Conservation (phyloP, 2,797 vertebrate genomes). For the Esox lucius region DNA sequence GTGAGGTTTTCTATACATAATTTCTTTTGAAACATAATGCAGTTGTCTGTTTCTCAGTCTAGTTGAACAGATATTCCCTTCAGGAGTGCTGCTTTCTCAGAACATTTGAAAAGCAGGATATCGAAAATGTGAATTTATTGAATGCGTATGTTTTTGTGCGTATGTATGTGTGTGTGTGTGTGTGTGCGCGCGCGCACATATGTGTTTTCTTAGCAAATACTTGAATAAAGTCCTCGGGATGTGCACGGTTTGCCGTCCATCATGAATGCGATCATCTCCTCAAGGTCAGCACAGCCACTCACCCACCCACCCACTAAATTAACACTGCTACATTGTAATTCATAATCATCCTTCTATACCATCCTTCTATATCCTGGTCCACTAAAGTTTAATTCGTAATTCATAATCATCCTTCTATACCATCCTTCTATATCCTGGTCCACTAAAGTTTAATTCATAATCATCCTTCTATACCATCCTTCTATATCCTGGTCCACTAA, state of each 20-base stretch:
- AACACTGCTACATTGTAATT: constrained; percentile 12
- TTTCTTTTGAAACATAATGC: constrained; percentile 53
- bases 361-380: too few relatives aligned
- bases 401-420: too few relatives aligned
- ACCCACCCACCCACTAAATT: constrained; percentile 3
- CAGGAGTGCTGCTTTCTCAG: constrained; percentile 40
- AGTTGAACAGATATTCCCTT: constrained; percentile 48
- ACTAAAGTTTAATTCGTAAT: too few relatives aligned
- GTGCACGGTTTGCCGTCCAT: background rate
- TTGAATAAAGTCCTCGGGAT: constrained; percentile 9
- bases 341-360: too few relatives aligned
- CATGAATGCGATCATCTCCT: constrained; percentile 50
- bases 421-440: too few relatives aligned
- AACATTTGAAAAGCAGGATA: constrained; percentile 18
- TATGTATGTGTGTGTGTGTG: constrained; percentile 18
- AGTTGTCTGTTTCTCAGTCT: constrained; percentile 51
- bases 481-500: too few relatives aligned
- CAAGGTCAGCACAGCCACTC: constrained; percentile 53
- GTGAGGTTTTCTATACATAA: constrained; percentile 38
- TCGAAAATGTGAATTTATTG: constrained; percentile 16
- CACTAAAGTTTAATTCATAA: too few relatives aligned
- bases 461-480: too few relatives aligned
- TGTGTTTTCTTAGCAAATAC: constrained; percentile 27
- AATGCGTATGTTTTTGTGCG: constrained; percentile 37
- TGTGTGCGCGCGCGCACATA: background rate